Conservation (phyloP, 2,797 vertebrate species). For the Hemibagrus guttatus region DNA sequence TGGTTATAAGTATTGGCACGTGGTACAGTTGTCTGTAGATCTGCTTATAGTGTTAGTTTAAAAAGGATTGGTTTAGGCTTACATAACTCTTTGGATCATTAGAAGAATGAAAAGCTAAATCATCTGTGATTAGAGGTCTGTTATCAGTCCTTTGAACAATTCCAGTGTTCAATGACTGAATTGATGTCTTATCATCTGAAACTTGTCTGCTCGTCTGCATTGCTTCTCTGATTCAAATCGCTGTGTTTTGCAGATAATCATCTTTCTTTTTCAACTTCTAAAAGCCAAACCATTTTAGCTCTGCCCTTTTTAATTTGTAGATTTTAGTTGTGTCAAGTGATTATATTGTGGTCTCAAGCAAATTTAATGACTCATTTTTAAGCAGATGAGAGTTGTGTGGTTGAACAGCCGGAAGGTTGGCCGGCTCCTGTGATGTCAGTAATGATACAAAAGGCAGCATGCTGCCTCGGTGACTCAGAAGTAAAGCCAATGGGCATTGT, state of each 20-base stretch:
- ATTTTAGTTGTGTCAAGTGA: constrained; percentile 22
- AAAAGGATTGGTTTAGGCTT: background rate
- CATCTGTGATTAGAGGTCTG: constrained; percentile 4
- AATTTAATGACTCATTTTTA: constrained; percentile 24
- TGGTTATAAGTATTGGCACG: background rate
- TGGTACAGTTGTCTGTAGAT: background rate
- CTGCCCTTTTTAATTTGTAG: background rate
- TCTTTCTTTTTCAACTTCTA: background rate
- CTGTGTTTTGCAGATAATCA: constrained; percentile 1
- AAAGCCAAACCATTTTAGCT: background rate
- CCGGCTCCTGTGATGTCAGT: background rate
- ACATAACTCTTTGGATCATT: background rate
- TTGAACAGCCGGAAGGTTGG: background rate
- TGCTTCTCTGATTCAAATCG: background rate
- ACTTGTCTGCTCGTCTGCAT: constrained; percentile 9
- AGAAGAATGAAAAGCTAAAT: constrained; percentile 19
- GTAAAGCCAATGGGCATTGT: background rate
- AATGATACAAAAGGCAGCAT: constrained; percentile 8
- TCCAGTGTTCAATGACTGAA: background rate
- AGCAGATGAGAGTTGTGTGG: constrained; percentile 2
- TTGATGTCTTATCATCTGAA: background rate
- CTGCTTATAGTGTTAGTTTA: background rate
- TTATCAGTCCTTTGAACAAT: constrained; percentile 13
- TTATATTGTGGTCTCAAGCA: background rate
- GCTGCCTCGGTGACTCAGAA: background rate